A percentile compares a stretch with the other conserved stretches of the same genome.
These are phyloP conservation scores for Pangasius sanitwongsei DNA, from an alignment of 2,797 vertebrate genomes.

Conservation along the genomic window DNA sequence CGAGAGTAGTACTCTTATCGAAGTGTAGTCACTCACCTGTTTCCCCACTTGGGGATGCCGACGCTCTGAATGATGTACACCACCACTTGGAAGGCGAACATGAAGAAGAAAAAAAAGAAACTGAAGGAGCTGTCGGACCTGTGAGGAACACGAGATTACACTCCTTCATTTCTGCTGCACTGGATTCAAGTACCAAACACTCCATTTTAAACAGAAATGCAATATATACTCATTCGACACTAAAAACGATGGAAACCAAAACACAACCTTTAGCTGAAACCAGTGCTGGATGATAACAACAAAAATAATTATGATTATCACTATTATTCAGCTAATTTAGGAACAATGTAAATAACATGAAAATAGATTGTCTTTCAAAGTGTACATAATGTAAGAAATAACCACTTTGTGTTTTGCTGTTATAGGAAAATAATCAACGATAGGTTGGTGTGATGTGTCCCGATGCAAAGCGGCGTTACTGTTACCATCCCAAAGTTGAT, in stretches of 20 bases:
- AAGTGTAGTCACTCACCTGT: constrained; percentile 81
- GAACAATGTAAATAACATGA: background rate
- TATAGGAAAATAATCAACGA: background rate
- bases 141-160: background rate
- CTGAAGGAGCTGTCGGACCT: constrained; percentile 98
- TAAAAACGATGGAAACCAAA: background rate
- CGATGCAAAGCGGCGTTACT: background rate
- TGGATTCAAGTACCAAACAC: background rate
- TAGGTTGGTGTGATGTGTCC: background rate
- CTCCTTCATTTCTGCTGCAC: background rate
- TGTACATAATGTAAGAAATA: background rate
- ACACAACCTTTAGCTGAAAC: background rate
- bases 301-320: background rate
- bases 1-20: background rate
- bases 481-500: background rate
- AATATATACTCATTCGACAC: background rate
- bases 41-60: constrained; percentile 89
- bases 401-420: background rate
- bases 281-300: background rate
- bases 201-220: background rate
- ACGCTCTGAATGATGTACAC: constrained; percentile 91
- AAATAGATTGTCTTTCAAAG: background rate
- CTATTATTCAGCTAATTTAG: background rate
- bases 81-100: constrained; percentile 93
- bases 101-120: constrained; percentile 97